phyloP scores from a whole-genome alignment of 2,113 vertebrate genomes.

The Dinomys branickii region DNA sequence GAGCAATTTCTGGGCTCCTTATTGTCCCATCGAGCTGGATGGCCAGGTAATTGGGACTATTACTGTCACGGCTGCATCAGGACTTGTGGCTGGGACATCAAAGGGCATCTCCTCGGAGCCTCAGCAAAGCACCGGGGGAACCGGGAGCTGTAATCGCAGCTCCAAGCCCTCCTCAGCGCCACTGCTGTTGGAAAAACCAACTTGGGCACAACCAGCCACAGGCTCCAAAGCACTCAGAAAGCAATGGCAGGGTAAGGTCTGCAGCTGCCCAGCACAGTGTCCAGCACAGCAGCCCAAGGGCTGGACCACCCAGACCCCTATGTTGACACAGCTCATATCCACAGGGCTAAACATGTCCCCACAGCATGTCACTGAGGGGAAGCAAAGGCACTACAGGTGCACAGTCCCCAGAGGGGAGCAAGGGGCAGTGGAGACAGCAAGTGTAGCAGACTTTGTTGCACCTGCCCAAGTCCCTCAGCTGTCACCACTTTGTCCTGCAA shows the following conservation, averaged over 20 bases:
- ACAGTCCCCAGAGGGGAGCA: not conserved
- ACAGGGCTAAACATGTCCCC: not conserved
- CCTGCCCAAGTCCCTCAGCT: not conserved
- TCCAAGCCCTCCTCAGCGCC: not conserved
- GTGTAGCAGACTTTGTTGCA: rapidly evolving
- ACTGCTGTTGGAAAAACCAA: not conserved
- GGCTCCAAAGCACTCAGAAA: not conserved
- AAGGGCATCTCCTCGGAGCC: not conserved
- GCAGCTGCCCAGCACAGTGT: not conserved
- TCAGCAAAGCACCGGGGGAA: not conserved
- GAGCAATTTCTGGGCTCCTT: slow-evolving; percentile 1
- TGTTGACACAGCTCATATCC: not conserved
- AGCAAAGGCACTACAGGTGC: not conserved
- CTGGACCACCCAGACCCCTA: not conserved
- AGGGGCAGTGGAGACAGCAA: not conserved
- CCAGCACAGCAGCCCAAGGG: not conserved
- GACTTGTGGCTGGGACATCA: not conserved
- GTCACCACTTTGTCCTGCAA: not conserved
- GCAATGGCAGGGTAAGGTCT: rapidly evolving
- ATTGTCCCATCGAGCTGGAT: not conserved
- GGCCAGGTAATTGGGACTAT: not conserved
- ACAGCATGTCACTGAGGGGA: rapidly evolving
- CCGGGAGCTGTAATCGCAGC: not conserved
- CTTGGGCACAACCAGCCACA: not conserved
- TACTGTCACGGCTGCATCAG: not conserved